Conservation (phyloP, 2,113 vertebrate genomes). For the Nothoprocta perdicaria region DNA sequence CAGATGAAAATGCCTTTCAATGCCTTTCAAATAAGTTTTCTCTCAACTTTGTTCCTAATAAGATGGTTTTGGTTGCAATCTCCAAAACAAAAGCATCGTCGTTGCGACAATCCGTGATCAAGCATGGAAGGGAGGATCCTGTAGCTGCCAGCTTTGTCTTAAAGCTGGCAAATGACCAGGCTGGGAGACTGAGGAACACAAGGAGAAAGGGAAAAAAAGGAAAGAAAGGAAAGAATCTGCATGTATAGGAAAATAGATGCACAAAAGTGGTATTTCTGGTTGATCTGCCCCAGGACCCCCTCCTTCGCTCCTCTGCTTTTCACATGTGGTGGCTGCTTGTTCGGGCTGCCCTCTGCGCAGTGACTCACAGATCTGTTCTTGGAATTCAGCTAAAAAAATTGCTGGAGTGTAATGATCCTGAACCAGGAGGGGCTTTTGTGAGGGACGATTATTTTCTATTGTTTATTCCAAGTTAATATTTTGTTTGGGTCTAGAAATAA, state of each 20-base stretch:
- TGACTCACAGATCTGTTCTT: neutral
- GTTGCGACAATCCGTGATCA: neutral
- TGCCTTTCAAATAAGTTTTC: neutral
- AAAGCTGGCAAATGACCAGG: neutral
- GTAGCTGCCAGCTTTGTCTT: neutral
- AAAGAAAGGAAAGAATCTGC: neutral
- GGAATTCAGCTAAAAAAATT: neutral
- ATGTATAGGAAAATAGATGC: neutral
- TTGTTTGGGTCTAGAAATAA: neutral
- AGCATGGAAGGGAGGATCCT: neutral
- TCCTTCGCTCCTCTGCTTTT: neutral
- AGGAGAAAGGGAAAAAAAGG: neutral
- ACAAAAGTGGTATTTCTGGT: neutral
- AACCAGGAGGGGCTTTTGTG: neutral
- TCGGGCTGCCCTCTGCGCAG: neutral
- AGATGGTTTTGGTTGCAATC: neutral
- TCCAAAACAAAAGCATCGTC: neutral
- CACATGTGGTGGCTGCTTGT: neutral
- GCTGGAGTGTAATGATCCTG: neutral
- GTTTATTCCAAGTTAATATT: constrained; percentile 8
- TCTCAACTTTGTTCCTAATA: neutral
- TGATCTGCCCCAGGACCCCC: neutral
- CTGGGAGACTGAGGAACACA: neutral
- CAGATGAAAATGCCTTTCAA: neutral
- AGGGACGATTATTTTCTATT: neutral